Base-by-base conservation (phyloP, 1,140 invertebrate genomes). In the Battus philenor region DNA sequence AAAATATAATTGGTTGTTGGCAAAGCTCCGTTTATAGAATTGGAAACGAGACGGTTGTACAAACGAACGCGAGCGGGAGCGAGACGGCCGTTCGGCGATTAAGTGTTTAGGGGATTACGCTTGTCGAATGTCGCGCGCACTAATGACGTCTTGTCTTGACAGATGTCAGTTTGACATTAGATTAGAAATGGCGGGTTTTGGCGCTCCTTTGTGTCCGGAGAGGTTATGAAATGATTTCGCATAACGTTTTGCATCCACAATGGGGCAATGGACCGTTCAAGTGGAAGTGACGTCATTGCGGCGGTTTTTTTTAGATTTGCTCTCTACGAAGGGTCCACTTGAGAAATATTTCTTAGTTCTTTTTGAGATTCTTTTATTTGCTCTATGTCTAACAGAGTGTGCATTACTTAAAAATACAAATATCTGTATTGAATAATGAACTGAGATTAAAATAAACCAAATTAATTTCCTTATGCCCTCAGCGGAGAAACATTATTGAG, bases 111-210 rank as follows among this genome's bases (percentile, higher is more conserved):
- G 26, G 61, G 55, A 50, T 64, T 59, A 59, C 38, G 30, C 16
- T 20, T 68, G 59, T 60, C 57, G 61, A 20, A 22, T 58, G 65
- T 59, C 58, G 54, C 43, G 46, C 17, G 2, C 47, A 38, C 54
- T 67, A 67, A 70, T 65, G 66, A 47, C 56, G 55, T 60, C 59
- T 72, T 67, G 67, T 50, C 47, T 38, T 68, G 69, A 69, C 69
- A 73, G 69, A 59, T 68, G 68, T 66, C 59, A 51, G 13, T 33
- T 18, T 26, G 33, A 45, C 43, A 29, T 50, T 34, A 15, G 8
- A 15, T 38, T 18, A n/a, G 36, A 48, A 36, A 17, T 18, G 22
- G 36, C 46, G 33, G 12, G 16, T 12, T 33, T 33, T 17, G 22
- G 5, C 22, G 44, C 12, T 30, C 10, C n/a, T 11, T 2, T 26